These are phyloP conservation scores for Ptychobarbus kaznakovi DNA, from an alignment of 2,797 vertebrate genomes.

Conservation along the genomic window DNA sequence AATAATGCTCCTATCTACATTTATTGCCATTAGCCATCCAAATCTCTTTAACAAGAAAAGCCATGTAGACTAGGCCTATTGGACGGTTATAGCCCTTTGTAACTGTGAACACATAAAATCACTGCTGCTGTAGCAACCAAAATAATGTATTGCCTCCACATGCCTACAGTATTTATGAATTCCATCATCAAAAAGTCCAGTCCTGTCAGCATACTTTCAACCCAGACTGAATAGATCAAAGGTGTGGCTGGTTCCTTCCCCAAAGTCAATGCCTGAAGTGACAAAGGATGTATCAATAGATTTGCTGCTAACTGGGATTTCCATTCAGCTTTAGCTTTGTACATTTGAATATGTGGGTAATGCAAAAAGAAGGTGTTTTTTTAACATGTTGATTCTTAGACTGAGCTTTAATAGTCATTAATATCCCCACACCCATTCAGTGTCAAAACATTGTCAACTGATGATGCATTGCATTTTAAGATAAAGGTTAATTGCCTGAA, in stretches of 20 bases:
- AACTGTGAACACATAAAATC: slow-evolving; percentile 56
- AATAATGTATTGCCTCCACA: slow-evolving; percentile 60
- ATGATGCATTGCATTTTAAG: background rate
- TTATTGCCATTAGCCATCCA: background rate
- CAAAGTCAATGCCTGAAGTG: slow-evolving; percentile 52
- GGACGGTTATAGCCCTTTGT: slow-evolving; percentile 51
- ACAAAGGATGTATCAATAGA: slow-evolving; percentile 23
- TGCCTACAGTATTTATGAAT: slow-evolving; percentile 54
- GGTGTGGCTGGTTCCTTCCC: slow-evolving; percentile 54
- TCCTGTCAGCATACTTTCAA: slow-evolving; percentile 60
- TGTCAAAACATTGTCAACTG: slow-evolving; percentile 1
- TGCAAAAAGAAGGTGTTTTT: background rate
- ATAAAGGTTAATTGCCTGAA: slow-evolving; percentile 32
- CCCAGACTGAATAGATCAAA: slow-evolving; percentile 36
- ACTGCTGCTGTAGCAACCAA: slow-evolving; percentile 53
- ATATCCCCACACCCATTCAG: background rate
- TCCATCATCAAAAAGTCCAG: slow-evolving; percentile 49
- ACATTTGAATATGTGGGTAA: background rate
- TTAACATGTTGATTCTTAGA: background rate
- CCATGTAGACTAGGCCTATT: background rate
- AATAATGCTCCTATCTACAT: background rate
- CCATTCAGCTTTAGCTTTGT: background rate
- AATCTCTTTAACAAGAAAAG: slow-evolving; percentile 12
- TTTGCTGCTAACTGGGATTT: background rate
- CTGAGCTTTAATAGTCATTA: background rate